Evolutionary conservation across 2,888 invertebrate genomes (phyloP).

Genomic region (Scaptodrosophila latifasciaeformis): DNA sequence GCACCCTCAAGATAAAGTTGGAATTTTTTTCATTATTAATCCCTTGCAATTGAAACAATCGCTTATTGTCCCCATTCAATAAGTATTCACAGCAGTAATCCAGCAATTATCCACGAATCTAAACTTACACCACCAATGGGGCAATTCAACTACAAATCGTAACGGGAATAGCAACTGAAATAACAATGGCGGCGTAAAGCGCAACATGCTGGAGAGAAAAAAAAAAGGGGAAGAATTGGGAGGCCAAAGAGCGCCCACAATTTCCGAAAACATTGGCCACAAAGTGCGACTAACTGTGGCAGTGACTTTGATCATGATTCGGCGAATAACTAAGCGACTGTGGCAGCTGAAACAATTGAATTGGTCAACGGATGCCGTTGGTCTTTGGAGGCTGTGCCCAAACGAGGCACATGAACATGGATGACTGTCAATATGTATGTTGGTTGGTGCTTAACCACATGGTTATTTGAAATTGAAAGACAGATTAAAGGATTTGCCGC

Average conservation of each 20-base stretch:
- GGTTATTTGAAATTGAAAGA: slow-evolving; percentile 47
- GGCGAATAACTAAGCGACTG: slow-evolving; percentile 32
- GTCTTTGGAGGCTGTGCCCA: slow-evolving; percentile 2
- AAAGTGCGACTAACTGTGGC: slow-evolving; percentile 27
- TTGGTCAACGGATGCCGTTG: slow-evolving; percentile 33
- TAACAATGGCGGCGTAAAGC: slow-evolving; percentile 12
- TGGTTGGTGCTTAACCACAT: slow-evolving; percentile 39
- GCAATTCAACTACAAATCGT: no score
- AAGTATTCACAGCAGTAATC: no score
- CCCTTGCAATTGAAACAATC: no score
- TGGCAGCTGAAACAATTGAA: slow-evolving; percentile 62
- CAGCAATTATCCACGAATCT: no score
- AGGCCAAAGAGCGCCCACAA: no score
- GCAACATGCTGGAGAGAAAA: no score
- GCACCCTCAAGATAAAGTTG: no score
- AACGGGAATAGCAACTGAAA: slow-evolving; percentile 21
- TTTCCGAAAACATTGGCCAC: no score
- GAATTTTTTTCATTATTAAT: no score
- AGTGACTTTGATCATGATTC: slow-evolving; percentile 56
- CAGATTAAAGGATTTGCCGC: slow-evolving; percentile 61
- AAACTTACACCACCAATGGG: slow-evolving; percentile 11
- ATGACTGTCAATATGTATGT: slow-evolving; percentile 23
- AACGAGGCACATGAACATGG: no score
- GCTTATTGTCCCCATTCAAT: no score
- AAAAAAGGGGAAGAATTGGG: no score